Conservation (phyloP, 2,888 invertebrate genomes). For the Sympetrum striolatum region DNA sequence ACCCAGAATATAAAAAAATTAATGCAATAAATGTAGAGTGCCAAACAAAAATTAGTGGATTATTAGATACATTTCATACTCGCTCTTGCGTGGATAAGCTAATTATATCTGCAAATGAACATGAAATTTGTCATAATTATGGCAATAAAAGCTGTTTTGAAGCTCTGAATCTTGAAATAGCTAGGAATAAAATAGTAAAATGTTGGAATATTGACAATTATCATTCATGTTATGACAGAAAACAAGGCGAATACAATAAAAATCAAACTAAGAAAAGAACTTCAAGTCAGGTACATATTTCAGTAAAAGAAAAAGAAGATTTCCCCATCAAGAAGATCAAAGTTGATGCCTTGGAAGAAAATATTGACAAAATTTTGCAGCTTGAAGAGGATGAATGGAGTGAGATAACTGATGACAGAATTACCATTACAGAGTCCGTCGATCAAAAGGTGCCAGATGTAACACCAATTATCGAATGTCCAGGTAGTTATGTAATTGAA, state of each 20-base stretch:
- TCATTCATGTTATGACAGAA: too few species aligned
- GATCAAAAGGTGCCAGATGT: slow-evolving; percentile 21
- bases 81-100: neutral
- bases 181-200: neutral
- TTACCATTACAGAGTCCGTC: neutral
- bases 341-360: neutral
- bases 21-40: neutral
- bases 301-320: too few species aligned
- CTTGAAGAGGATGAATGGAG: slow-evolving; percentile 1
- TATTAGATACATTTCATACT: neutral
- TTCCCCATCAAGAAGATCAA: neutral
- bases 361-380: neutral
- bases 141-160: neutral
- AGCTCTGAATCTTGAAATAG: neutral
- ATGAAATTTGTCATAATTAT: neutral
- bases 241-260: too few species aligned
- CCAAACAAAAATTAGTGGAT: slow-evolving; percentile 7
- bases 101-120: neutral
- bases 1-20: too few species aligned
- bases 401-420: neutral
- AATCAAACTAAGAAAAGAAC: too few species aligned
- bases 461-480: too few species aligned
- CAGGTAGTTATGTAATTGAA: neutral
- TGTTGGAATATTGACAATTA: too few species aligned
- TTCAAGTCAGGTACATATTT: too few species aligned